phyloP scores from a whole-genome alignment of 2,113 vertebrate species.

The Callaeas wilsoni region DNA sequence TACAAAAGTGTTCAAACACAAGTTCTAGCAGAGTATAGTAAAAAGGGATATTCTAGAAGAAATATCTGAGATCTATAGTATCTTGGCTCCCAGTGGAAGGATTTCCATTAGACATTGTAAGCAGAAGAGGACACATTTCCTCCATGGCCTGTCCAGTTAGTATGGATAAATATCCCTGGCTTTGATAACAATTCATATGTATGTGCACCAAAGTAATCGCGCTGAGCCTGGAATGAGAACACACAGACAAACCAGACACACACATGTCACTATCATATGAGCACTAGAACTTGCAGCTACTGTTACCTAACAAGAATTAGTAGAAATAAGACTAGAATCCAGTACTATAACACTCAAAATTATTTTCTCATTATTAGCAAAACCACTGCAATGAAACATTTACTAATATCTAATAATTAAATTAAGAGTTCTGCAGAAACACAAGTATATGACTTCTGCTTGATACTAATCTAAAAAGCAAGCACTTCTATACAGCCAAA shows the following conservation, averaged over 20 bases:
- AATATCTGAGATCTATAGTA: conserved; percentile 10
- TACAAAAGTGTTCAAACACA: conserved; percentile 41
- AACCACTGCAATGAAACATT: not conserved
- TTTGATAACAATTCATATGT: conserved; percentile 88
- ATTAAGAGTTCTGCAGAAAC: not conserved
- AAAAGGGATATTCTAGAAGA: not conserved
- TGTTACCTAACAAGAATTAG: not conserved
- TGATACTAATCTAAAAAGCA: not conserved
- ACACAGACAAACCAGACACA: not conserved
- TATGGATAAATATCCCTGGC: conserved; percentile 86
- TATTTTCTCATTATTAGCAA: not conserved
- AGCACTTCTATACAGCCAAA: not conserved
- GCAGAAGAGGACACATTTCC: conserved; percentile 90
- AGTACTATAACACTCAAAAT: not conserved
- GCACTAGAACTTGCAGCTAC: not conserved
- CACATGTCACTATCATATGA: not conserved
- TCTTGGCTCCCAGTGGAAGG: not conserved
- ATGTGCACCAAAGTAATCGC: conserved; percentile 97
- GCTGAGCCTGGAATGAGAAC: conserved; percentile 82
- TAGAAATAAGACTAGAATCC: not conserved
- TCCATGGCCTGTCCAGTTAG: conserved; percentile 95
- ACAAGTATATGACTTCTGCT: not conserved
- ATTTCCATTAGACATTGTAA: conserved; percentile 82
- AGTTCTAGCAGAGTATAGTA: not conserved
- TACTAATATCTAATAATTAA: not conserved